Conservation (phyloP, 2,888 invertebrate species). For the Polydesmus complanatus region DNA sequence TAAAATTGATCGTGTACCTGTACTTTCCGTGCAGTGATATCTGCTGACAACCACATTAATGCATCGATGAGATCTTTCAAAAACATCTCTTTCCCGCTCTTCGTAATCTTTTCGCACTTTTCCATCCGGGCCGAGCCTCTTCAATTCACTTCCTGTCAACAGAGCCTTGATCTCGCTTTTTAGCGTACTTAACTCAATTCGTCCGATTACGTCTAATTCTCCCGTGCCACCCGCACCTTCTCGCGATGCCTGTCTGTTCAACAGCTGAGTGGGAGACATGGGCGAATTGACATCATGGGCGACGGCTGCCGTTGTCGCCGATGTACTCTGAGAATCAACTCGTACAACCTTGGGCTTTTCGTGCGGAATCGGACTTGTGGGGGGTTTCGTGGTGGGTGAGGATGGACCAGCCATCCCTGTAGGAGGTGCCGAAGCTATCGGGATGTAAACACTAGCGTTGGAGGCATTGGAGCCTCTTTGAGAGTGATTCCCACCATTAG, state of each 20-base stretch:
- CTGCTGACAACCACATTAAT: not conserved
- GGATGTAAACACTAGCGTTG: slow-evolving; percentile 17
- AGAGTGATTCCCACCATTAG: slow-evolving; percentile 12
- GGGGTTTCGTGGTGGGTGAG: not conserved
- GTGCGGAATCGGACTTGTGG: not conserved
- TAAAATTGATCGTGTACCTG: not conserved
- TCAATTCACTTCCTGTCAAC: not conserved
- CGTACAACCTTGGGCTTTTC: slow-evolving; percentile 1
- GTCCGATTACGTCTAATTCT: not conserved
- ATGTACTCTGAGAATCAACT: slow-evolving; percentile 2
- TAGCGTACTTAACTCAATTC: not conserved
- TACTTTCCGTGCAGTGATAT: not conserved
- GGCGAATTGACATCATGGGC: slow-evolving; percentile 7
- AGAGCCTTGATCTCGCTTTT: not conserved
- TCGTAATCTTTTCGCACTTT: not conserved
- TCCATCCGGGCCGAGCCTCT: not conserved
- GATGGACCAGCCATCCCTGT: not conserved
- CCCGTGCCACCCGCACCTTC: not conserved
- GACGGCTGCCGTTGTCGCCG: not conserved
- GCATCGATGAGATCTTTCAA: not conserved
- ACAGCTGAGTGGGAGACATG: slow-evolving; percentile 13
- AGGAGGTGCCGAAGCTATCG: slow-evolving; percentile 2
- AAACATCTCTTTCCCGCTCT: not conserved
- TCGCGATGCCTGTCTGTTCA: not conserved
- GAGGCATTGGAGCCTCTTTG: slow-evolving; percentile 19